Conservation (phyloP, 2,797 vertebrate species). For the Hippoglossus hippoglossus region DNA sequence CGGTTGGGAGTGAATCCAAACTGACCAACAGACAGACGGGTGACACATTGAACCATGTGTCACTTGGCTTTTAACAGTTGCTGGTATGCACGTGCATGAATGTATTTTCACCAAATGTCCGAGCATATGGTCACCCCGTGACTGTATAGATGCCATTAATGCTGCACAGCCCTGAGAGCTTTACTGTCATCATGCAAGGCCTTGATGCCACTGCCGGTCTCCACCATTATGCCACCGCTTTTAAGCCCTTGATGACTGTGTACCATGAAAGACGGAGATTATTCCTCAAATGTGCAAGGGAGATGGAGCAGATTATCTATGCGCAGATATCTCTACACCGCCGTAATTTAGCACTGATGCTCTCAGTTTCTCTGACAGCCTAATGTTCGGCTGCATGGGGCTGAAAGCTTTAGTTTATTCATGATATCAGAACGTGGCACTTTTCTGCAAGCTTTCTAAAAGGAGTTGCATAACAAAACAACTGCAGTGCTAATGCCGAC, state of each 20-base stretch:
- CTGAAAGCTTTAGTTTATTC: constrained; percentile 76
- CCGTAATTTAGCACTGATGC: constrained; percentile 53
- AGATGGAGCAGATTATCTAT: constrained; percentile 76
- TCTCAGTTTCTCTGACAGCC: constrained; percentile 62
- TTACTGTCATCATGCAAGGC: constrained; percentile 51
- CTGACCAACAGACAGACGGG: constrained; percentile 58
- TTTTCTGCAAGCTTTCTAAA: constrained; percentile 66
- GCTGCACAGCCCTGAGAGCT: constrained; percentile 55
- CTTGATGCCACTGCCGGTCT: constrained; percentile 49
- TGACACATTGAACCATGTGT: constrained; percentile 59
- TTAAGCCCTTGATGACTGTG: constrained; percentile 77
- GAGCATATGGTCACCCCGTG: constrained; percentile 77
- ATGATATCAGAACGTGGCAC: constrained; percentile 65
- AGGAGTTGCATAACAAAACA: constrained; percentile 65
- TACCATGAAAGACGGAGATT: constrained; percentile 74
- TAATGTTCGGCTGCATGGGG: constrained; percentile 56
- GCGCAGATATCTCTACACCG: constrained; percentile 51
- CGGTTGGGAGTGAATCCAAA: constrained; percentile 17
- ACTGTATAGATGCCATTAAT: constrained; percentile 74
- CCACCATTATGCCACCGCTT: constrained; percentile 66
- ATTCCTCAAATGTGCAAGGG: constrained; percentile 72
- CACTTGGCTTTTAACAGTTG: constrained; percentile 58
- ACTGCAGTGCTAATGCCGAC: constrained; percentile 53
- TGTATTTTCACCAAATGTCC: constrained; percentile 68
- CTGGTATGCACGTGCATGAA: constrained; percentile 24